Evolutionary conservation across 2,888 invertebrate genomes (phyloP), one percentile per base, ranked within the genome.

Genomic region (Dysmachus trigonus): DNA sequence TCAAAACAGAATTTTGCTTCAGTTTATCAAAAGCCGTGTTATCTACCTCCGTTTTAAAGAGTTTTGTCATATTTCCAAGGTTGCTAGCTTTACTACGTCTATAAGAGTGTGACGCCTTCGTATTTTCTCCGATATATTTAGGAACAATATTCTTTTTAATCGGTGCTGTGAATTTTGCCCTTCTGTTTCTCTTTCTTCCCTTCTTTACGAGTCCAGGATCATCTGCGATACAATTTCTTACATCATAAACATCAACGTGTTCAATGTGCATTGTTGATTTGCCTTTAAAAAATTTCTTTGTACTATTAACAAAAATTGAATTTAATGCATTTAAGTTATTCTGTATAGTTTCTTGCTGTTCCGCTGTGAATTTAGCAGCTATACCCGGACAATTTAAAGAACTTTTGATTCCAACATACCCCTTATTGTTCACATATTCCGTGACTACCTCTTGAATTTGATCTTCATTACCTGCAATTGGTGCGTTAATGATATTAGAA

Each of bases 351-450:
- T 85, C 18, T 10, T 41, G 31, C 27, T 85, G 41, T 74, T 74
- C 2, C 30, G 22, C 4, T n/a, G 13, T 51, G 4, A 74, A 38
- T 31, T 85, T 22, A 15, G 74, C 15, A 1, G 33, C n/a, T n/a
- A 22, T 31, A 4, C 1, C 74, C 0, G 47, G 8, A 33, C 51
- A 18, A 10, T 74, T 74, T 33, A 85, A 51, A 53, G 74, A 41
- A n/a, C 31, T 74, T 30, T 85, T 85, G 30, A 85, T 85, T 10
- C 85, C 85, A 30, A 85, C 51, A 51, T 74, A 85, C 13, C 85
- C 74, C 7, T 22, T 30, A 85, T 85, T 85, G 18, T 51, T 74
- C 18, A 51, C 31, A 51, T 85, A 85, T n/a, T 85, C 85, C 22
- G 74, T 53, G 15, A 85, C 47, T 15, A 5, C 47, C 13, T 85